Percentiles rank a stretch among this genome's conserved stretches.
Evolutionary conservation across 2,113 vertebrate genomes (phyloP).

Genomic region (Pteropus alecto): DNA sequence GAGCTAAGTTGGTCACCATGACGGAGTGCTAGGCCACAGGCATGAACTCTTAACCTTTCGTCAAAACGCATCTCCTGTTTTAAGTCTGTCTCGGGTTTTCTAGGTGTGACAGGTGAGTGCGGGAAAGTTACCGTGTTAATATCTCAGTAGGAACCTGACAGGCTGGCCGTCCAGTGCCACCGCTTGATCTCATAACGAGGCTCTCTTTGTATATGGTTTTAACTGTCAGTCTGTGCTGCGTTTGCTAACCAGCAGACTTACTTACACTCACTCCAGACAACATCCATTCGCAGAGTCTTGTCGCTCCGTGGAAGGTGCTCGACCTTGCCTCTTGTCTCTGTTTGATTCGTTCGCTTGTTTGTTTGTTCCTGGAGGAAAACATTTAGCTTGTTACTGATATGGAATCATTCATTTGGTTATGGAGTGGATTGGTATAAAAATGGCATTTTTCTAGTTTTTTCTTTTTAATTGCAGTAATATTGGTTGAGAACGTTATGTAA

Average conservation of each 20-base stretch:
- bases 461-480: no score
- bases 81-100: neutral
- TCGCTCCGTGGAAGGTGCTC: neutral
- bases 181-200: neutral
- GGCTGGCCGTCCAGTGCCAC: neutral
- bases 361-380: no score
- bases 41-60: neutral
- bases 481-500: no score
- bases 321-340: neutral
- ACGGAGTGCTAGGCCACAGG: fast-evolving
- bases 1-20: neutral
- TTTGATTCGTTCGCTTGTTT: no score
- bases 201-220: neutral
- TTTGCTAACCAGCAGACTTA: constrained; percentile 4
- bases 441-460: no score
- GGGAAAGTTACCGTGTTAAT: neutral
- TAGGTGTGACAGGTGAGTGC: neutral
- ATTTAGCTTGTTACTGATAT: no score
- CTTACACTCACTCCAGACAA: neutral
- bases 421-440: no score
- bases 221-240: neutral
- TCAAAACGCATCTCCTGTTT: neutral
- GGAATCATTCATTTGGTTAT: no score
- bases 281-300: neutral
- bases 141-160: neutral